phyloP scores from a whole-genome alignment of 2,113 vertebrate genomes.

The Zeus faber region DNA sequence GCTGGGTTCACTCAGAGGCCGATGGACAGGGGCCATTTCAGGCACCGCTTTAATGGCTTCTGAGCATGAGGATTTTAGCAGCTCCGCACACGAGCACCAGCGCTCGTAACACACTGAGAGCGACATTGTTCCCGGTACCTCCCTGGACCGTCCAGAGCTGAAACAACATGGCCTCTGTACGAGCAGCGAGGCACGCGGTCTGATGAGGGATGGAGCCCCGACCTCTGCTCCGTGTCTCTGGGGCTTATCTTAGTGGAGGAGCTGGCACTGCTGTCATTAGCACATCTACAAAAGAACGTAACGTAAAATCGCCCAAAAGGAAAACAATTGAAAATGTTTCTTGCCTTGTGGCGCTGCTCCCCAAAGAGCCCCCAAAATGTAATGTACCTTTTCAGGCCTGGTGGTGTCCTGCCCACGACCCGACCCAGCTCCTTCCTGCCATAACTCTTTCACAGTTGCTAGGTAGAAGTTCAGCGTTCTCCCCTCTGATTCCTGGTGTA shows the following conservation, averaged over 20 bases:
- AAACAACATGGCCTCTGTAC: slow-evolving; percentile 53
- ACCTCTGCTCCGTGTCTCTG: slow-evolving; percentile 15
- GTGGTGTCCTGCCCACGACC: slow-evolving; percentile 36
- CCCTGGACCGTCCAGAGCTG: slow-evolving; percentile 25
- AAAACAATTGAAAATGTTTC: slow-evolving; percentile 17
- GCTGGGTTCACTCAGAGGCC: slow-evolving; percentile 67
- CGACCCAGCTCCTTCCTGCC: slow-evolving; percentile 70
- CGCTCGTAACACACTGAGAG: slow-evolving; percentile 27
- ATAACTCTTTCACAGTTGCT: slow-evolving; percentile 50
- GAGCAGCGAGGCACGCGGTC: slow-evolving; percentile 32
- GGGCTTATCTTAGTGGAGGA: slow-evolving; percentile 12
- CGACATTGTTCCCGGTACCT: slow-evolving; percentile 45
- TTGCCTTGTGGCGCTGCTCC: too few species aligned
- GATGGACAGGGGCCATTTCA: slow-evolving; percentile 60
- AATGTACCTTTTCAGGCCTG: slow-evolving; percentile 31
- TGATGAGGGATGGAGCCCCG: slow-evolving; percentile 19
- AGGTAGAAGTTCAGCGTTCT: slow-evolving; percentile 32
- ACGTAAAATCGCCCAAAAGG: neutral
- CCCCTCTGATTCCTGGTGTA: slow-evolving; percentile 12
- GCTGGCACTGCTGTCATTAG: too few species aligned
- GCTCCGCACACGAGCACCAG: slow-evolving; percentile 21
- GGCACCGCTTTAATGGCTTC: slow-evolving; percentile 46
- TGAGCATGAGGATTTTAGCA: slow-evolving; percentile 29
- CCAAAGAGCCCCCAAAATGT: slow-evolving; percentile 36
- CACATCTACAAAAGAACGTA: too few species aligned